phyloP scores from a whole-genome alignment of 1,140 invertebrate species.

The Meloidogyne chitwoodi region DNA sequence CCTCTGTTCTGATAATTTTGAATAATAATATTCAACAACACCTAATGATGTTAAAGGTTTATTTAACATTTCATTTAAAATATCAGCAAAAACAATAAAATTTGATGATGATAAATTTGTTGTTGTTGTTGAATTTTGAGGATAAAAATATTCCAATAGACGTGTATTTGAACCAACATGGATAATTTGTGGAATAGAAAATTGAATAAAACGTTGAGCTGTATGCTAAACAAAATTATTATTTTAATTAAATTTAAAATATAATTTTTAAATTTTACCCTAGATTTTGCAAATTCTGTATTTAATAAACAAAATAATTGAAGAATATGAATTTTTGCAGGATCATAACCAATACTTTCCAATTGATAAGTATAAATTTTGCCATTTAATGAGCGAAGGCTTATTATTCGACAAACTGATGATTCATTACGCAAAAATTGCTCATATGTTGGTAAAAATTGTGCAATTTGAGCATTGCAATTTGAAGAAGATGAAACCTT shows the following conservation, averaged over 20 bases:
- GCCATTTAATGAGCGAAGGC: constrained; percentile 28
- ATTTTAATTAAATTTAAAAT: neutral
- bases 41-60: constrained; percentile 2
- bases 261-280: constrained; percentile 19
- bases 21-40: constrained; percentile 28
- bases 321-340: constrained; percentile 16
- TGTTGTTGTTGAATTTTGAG: constrained; percentile 15
- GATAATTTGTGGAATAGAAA: constrained; percentile 27
- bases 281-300: constrained; percentile 25
- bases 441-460: constrained; percentile 24
- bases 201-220: constrained; percentile 29
- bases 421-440: constrained; percentile 20
- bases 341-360: constrained; percentile 16
- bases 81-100: constrained; percentile 24
- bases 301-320: constrained; percentile 29
- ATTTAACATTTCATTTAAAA: constrained; percentile 22
- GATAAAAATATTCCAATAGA: constrained; percentile 22
- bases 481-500: neutral
- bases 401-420: constrained; percentile 22
- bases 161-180: constrained; percentile 12
- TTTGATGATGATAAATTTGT: constrained; percentile 11
- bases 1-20: constrained; percentile 13
- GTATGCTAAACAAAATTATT: constrained; percentile 21
- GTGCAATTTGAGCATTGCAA: constrained; percentile 29
- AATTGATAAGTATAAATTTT: constrained; percentile 35